These are phyloP conservation scores for Phylloscopus trochilus DNA, from an alignment of 2,113 vertebrate genomes.

Conservation along the genomic window DNA sequence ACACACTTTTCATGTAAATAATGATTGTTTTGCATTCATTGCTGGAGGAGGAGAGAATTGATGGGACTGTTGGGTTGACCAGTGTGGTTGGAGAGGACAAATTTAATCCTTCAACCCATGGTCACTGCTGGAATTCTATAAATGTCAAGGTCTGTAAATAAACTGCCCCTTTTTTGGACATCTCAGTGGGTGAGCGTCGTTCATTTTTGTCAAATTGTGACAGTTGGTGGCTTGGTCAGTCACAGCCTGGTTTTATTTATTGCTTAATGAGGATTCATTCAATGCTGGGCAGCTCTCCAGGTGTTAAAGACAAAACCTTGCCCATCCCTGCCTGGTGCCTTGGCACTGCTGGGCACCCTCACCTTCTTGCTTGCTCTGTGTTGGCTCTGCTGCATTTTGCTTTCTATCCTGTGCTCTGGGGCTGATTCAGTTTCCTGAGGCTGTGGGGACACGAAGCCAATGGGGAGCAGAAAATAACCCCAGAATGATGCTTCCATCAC, in stretches of 20 bases:
- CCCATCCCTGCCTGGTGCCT: neutral
- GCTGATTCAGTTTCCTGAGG: neutral
- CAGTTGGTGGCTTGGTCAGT: neutral
- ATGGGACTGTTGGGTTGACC: too few relatives aligned
- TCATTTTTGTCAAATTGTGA: too few relatives aligned
- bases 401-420: neutral
- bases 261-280: neutral
- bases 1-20: too few relatives aligned
- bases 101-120: too few relatives aligned
- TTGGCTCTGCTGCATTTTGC: neutral
- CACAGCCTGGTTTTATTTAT: neutral
- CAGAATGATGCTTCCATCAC: neutral
- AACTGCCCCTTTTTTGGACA: too few relatives aligned
- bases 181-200: too few relatives aligned
- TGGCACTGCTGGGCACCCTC: neutral
- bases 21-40: too few relatives aligned
- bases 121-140: too few relatives aligned
- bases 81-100: too few relatives aligned
- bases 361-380: neutral
- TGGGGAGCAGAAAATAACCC: neutral
- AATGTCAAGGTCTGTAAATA: too few relatives aligned
- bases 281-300: neutral
- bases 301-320: neutral
- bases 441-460: neutral
- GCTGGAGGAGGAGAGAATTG: too few relatives aligned